These are phyloP conservation scores for Polyommatus icarus DNA, from an alignment of 2,888 invertebrate species.

Conservation along the genomic window DNA sequence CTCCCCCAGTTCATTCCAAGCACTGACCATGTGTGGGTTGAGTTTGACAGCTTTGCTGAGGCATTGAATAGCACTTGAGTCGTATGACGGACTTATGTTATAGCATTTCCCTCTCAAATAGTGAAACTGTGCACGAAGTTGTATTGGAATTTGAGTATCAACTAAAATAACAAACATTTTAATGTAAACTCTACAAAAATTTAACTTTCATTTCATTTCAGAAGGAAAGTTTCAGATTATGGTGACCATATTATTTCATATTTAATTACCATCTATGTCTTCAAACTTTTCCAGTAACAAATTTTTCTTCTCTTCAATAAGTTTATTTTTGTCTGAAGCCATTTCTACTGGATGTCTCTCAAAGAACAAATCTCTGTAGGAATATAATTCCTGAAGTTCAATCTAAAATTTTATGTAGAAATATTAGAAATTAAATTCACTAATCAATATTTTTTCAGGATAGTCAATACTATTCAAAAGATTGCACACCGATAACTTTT, in stretches of 20 bases:
- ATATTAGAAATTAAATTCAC: not conserved
- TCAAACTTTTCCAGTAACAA: conserved; percentile 82
- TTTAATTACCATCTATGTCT: conserved; percentile 80
- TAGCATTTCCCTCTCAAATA: conserved; percentile 87
- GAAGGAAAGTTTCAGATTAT: not conserved
- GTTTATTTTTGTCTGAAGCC: conserved; percentile 83
- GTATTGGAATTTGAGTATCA: conserved; percentile 60
- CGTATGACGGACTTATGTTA: conserved; percentile 85
- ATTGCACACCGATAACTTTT: conserved; percentile 31
- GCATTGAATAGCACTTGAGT: conserved; percentile 85
- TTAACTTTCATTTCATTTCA: not conserved
- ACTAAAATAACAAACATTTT: conserved; percentile 41
- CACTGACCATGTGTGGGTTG: conserved; percentile 88
- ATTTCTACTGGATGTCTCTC: conserved; percentile 85
- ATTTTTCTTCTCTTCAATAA: conserved; percentile 83
- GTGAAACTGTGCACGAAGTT: conserved; percentile 79
- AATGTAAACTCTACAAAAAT: not conserved
- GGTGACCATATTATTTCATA: not conserved
- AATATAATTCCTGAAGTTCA: conserved; percentile 83
- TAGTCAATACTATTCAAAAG: not conserved
- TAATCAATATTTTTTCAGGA: not conserved
- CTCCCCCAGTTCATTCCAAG: conserved; percentile 95
- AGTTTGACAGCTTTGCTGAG: conserved; percentile 92
- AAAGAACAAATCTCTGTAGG: conserved; percentile 89
- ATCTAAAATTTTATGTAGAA: conserved; percentile 66